Percentiles rank a stretch among this genome's conserved stretches.
Evolutionary conservation across 2,113 vertebrate species (phyloP).

Genomic region (Spheniscus mendiculus): DNA sequence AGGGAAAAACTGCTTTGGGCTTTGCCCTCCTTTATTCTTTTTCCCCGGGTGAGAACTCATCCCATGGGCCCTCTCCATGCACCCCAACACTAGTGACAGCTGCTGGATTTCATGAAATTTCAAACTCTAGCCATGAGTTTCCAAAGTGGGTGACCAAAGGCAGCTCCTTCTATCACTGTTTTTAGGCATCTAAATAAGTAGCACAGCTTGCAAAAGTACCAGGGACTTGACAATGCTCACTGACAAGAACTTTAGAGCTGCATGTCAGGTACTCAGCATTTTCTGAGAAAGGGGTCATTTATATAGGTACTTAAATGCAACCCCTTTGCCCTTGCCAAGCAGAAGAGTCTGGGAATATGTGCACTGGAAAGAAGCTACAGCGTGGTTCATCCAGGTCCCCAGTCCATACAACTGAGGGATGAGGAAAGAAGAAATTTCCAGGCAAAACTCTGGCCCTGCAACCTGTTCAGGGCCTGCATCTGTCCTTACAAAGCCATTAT

Average conservation of each 20-base stretch:
- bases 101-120: background rate
- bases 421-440: background rate
- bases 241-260: background rate
- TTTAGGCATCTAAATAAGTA: background rate
- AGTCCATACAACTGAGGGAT: background rate
- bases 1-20: background rate
- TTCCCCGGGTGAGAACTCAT: background rate
- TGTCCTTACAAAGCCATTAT: background rate
- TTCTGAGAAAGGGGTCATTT: background rate
- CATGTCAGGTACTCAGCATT: background rate
- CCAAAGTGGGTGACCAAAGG: background rate
- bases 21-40: background rate
- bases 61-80: background rate
- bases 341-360: background rate
- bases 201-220: background rate
- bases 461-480: background rate
- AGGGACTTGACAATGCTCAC: rapidly evolving
- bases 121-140: background rate
- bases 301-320: background rate
- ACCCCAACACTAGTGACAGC: background rate
- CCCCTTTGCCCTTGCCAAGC: background rate
- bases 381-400: background rate
- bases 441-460: background rate
- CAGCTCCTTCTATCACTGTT: background rate
- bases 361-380: background rate